Base-by-base conservation (phyloP, 2,797 vertebrate species). In the Carapus acus region DNA sequence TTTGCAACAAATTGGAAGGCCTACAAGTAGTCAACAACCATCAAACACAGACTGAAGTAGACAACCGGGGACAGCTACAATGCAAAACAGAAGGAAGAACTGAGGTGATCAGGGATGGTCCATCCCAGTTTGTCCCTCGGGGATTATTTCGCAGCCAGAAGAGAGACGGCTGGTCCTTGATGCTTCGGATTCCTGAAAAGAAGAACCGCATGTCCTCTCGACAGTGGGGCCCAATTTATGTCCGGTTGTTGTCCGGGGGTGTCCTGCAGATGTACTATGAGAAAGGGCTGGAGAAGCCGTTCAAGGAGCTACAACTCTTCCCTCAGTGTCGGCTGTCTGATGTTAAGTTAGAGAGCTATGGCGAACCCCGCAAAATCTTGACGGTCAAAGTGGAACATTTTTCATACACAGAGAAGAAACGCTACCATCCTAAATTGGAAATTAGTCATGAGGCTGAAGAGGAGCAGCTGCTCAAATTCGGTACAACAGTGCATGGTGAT, bases 171-270 rank as follows among this genome's bases (percentile, higher is more conserved):
- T 99, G 96, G 96, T 79, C 93, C 0, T 87, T 99, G 78, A 91
- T 99, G 96, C 72, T 99, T 73, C 91, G 96, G 71, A 99, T 99
- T 65, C 96, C 96, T 0, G 96, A 99, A 69, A 98, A 95, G 81
- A 99, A 99, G 85, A 98, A 95, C 79, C 91, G 94, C 82, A 99
- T 99, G 96, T 99, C 96, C 0, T 98, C 96, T 11, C 88, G 96
- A 33, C 96, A 98, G 39, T 99, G 96, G 96, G 96, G 96, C 1
- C 94, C 95, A 0, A 92, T 99, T 76, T 98, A 94, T 74, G 85
- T 97, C n/a, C 89, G 88, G 0, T 64, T 99, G 65, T 61, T 93
- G 36, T 71, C 90, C 0, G 94, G 96, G 50, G 96, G 93, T 0
- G 78, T 95, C 42, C 68, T 99, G 67, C 94, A 98, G 79, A 91